These are phyloP conservation scores for Torymus aiolomorphi DNA, from an alignment of 2,888 invertebrate genomes.

Conservation along the genomic window DNA sequence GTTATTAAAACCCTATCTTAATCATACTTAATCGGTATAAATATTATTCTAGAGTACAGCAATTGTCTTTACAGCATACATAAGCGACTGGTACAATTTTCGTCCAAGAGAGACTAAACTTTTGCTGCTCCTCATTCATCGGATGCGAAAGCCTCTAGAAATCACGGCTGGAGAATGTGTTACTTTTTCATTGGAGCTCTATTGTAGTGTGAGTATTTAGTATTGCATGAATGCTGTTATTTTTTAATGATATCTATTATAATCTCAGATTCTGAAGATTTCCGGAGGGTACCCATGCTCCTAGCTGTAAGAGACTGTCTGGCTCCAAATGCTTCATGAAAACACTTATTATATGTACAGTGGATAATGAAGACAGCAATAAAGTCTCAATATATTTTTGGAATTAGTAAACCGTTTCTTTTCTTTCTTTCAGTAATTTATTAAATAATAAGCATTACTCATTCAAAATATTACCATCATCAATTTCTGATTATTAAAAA, in stretches of 20 bases:
- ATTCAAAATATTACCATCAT: too few relatives aligned
- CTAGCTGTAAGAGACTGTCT: constrained; percentile 52
- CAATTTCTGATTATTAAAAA: too few relatives aligned
- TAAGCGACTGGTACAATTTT: constrained; percentile 62
- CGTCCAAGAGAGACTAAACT: constrained; percentile 52
- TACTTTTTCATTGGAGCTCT: constrained; percentile 63
- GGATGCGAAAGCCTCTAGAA: constrained; percentile 60
- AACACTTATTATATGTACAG: neutral
- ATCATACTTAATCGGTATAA: too few relatives aligned
- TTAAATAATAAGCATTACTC: too few relatives aligned
- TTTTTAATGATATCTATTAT: neutral
- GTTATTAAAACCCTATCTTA: neutral
- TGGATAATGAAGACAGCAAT: neutral
- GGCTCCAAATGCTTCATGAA: neutral
- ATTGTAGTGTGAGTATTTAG: constrained; percentile 60
- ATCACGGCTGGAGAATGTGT: constrained; percentile 66
- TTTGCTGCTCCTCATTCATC: constrained; percentile 60
- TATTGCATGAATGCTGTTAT: neutral
- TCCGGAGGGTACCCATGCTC: constrained; percentile 53
- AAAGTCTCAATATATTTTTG: neutral
- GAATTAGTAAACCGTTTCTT: too few relatives aligned
- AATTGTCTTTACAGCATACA: constrained; percentile 59
- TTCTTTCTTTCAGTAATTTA: too few relatives aligned
- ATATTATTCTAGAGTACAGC: constrained; percentile 58
- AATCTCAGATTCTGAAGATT: constrained; percentile 54